Base-by-base conservation (phyloP, 2,888 invertebrate genomes). In the Stenurella melanura region DNA sequence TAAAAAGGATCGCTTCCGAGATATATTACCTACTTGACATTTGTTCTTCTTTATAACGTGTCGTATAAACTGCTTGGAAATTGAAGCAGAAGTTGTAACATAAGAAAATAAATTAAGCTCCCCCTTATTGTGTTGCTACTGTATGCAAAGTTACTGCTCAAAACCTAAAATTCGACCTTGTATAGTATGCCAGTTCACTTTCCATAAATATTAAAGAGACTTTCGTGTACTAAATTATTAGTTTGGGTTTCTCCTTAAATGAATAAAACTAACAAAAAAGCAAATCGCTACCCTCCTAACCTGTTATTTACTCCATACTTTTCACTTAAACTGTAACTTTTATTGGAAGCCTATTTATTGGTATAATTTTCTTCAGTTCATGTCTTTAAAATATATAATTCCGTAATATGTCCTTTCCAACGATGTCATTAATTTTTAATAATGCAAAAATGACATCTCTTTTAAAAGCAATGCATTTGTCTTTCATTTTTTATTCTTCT, bases 1-100 rank as follows among this genome's bases (percentile, higher is more conserved):
- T 86, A 87, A 87, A 87, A 87, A 86, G 83, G 84, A 86, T 85
- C 83, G 80, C 81, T 84, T 81, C 82, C 78, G 77, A 78, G 81
- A 84, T 83, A 83, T 85, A 85, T 81, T 83, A 83, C 86, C 81
- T 84, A 85, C 86, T 87, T 87, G 87, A 82, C 86, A 86, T 86
- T 86, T 87, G 86, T 84, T 84, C 80, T 79, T 82, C 83, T 84
- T 85, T 86, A 85, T 81, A 81, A 78, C 82, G 76, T 63, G 76
- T 78, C 82, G 78, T 82, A 84, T 84, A 85, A 83, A 82, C 78
- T 78, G 75, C 74, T 72, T 77, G 34, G 80, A 83, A 78, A 83
- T 82, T 82, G 81, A 74, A 78, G 73, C 77, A 70, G 74, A 61
- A 76, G 74, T 76, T 79, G 70, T 76, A 75, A 69, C 74, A 67